phyloP scores from a whole-genome alignment of 2,797 vertebrate genomes.

The Cossypha heuglini region DNA sequence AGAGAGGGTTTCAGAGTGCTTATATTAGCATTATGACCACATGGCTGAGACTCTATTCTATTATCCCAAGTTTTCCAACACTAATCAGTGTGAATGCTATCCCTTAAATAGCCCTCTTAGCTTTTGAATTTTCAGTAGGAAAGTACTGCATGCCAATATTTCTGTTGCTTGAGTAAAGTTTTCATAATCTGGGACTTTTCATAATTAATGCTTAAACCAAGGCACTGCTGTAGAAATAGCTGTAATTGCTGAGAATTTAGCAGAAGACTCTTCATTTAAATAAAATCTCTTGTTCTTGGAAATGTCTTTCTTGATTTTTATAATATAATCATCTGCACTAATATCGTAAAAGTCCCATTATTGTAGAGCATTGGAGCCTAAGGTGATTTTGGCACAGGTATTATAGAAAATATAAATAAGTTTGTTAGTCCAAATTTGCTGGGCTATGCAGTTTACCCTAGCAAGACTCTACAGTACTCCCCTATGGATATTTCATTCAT shows the following conservation, averaged over 20 bases:
- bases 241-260: not conserved
- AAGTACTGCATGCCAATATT: not conserved
- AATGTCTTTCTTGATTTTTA: not conserved
- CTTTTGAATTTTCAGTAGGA: not conserved
- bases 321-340: not conserved
- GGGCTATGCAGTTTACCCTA: not conserved
- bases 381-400: not conserved
- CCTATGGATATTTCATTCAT: not conserved
- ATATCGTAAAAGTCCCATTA: not conserved
- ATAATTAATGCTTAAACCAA: not conserved
- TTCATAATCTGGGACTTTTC: not conserved
- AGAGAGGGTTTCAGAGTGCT: not conserved
- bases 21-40: not conserved
- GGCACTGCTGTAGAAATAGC: not conserved
- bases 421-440: not conserved
- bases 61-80: not conserved
- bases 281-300: not conserved
- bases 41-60: accelerated
- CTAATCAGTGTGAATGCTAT: not conserved
- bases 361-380: not conserved
- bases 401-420: not conserved
- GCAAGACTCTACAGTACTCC: not conserved
- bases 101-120: not conserved
- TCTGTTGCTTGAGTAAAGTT: not conserved
- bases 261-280: not conserved